Base-by-base conservation (phyloP, 2,888 invertebrate species). In the Pheosia tremula region DNA sequence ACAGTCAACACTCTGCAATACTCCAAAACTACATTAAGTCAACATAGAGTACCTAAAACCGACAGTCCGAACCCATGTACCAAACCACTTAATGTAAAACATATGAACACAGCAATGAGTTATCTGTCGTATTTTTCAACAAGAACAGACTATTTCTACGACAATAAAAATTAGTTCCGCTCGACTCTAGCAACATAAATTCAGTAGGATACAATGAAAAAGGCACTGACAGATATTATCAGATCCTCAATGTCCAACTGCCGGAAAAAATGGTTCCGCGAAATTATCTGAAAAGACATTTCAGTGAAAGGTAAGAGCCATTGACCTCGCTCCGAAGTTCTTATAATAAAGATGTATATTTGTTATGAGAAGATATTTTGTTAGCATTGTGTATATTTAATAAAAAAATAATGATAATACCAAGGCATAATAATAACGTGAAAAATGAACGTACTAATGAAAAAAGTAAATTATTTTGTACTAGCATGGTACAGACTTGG, bases 231-330 rank as follows among this genome's bases (percentile, higher is more conserved):
- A 55, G 55, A 39, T 39, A 55, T 55, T 55, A 55, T 39, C n/a
- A 39, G 55, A 38, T 39, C 55, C 55, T 39, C 55, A 55, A 55
- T 39, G 39, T 5, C 39, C 13, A 39, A 39, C 39, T 7, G 36
- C 55, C 55, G 55, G 55, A 55, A 39, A 55, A 55, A 55, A 55
- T 55, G 55, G 39, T 39, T 39, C 39, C 38, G 55, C 13, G n/a
- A 55, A 55, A 55, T 55, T 55, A 41, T 55, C 55, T 55, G 55
- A 55, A 39, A 55, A 39, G 39, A 55, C 55, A 55, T 55, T 55
- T 39, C 55, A 39, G 39, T 39, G 55, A 39, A 55, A 39, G 55
- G 55, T 55, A 38, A 54, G 54, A 36, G 54, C 54, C 55, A 55
- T 55, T 55, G 39, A 39, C 55, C 55, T n/a, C 39, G n/a, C 38